Percentiles rank a stretch among this genome's conserved stretches.
Conservation (phyloP, 2,797 vertebrate species). For the Nyctibius grandis region DNA sequence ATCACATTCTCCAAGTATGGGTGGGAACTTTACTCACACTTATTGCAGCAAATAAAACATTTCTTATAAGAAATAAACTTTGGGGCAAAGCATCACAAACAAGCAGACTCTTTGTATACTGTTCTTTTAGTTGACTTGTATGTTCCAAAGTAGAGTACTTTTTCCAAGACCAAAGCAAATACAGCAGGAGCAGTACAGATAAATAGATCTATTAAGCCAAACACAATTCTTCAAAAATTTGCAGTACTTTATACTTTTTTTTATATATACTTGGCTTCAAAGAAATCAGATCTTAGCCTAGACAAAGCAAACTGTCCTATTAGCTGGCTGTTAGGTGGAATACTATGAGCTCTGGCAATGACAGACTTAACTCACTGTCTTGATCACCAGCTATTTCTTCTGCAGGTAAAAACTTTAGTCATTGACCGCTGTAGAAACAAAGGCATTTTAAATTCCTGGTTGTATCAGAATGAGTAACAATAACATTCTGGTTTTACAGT, state of each 20-base stretch:
- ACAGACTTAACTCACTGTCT: not conserved
- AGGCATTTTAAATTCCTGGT: not conserved
- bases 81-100: constrained; percentile 51
- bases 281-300: not conserved
- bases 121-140: constrained; percentile 50
- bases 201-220: constrained; percentile 38
- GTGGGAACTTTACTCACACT: not conserved
- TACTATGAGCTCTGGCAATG: not conserved
- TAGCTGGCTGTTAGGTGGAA: not conserved
- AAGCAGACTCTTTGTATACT: constrained; percentile 30
- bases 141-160: constrained; percentile 33
- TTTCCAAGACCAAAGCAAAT: constrained; percentile 60
- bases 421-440: not conserved
- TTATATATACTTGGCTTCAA: too few relatives aligned
- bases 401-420: not conserved
- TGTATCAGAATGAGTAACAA: not conserved
- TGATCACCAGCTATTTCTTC: not conserved
- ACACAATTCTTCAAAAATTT: constrained; percentile 10
- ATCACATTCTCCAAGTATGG: not conserved
- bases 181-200: constrained; percentile 53
- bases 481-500: not conserved
- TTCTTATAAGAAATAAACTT: not conserved
- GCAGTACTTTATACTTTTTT: too few relatives aligned
- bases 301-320: constrained; percentile 22
- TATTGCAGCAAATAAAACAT: not conserved